These are phyloP conservation scores for Zonitis immaculata DNA, from an alignment of 2,888 invertebrate genomes.

Conservation along the genomic window DNA sequence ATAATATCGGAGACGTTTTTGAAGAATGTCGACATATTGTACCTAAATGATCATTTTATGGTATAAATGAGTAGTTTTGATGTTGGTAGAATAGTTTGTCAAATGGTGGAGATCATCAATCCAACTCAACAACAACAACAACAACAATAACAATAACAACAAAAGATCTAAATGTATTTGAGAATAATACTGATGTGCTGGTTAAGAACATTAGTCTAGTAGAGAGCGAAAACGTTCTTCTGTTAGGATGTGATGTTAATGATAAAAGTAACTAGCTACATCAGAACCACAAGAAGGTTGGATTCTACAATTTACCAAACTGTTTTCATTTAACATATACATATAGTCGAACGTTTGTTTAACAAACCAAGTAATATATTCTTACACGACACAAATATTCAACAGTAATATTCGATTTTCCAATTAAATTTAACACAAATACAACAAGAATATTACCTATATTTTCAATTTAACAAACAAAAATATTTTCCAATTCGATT, in stretches of 20 bases:
- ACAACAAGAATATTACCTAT: background rate
- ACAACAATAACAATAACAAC: too few species aligned
- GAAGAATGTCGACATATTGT: too few species aligned
- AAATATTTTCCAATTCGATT: background rate
- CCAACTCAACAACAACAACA: background rate
- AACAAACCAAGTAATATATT: constrained; percentile 23
- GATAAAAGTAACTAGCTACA: constrained; percentile 23
- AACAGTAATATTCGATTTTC: constrained; percentile 19
- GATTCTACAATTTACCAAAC: constrained; percentile 21
- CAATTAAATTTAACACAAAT: constrained; percentile 14
- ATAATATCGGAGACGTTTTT: too few species aligned
- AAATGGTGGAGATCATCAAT: background rate
- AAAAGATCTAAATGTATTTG: constrained; percentile 23
- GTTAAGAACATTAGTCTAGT: constrained; percentile 16
- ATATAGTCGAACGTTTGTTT: constrained; percentile 22
- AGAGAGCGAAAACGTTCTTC: constrained; percentile 18
- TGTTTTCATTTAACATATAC: constrained; percentile 21
- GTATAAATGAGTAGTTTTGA: background rate
- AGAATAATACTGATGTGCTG: constrained; percentile 13
- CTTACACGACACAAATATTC: constrained; percentile 21
- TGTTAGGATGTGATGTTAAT: constrained; percentile 25
- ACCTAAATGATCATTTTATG: too few species aligned
- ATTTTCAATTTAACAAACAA: constrained; percentile 1
- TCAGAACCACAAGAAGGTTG: constrained; percentile 17
- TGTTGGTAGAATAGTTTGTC: background rate